Base-by-base conservation (phyloP, 2,113 vertebrate species). In the Capricornis sumatraensis region DNA sequence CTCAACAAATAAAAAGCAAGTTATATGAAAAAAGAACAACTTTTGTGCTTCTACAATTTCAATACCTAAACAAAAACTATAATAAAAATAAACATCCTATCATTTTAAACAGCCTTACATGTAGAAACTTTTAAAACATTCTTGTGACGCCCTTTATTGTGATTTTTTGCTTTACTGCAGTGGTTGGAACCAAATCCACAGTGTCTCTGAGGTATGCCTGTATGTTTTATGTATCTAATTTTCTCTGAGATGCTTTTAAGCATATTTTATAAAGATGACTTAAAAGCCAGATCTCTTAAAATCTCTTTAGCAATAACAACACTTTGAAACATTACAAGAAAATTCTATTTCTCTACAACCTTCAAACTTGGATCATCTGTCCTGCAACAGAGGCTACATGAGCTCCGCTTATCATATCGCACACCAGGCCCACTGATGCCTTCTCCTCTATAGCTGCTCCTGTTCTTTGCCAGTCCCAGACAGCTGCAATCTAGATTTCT, bases 51-150 rank as follows among this genome's bases (percentile, higher is more conserved):
- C 28, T 17, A 1, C 17, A 76, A 94, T 60, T 74, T 53, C 21
- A 84, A 88, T 45, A 43, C 25, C 45, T 40, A 91, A 71, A 52
- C 27, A 82, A 76, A 95, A 94, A 27, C 28, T 64, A 52, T n/a
- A 93, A 85, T 62, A 94, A 71, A 85, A 6, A 85, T 36, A 58
- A 93, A 60, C 5, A 64, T 30, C 6, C 36, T 89, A 85, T 5
- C 43, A 84, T 81, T 16, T 83, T 91, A 93, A 79, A 95, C 93
- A 89, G 30, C 53, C 82, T 82, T 74, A 5, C 28, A 47, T 36
- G 60, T 47, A 86, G 47, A 88, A 97, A 88, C 23, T 27, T 82
- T 96, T 89, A 89, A 96, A 95, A 57, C 25, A 40, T 55, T 55
- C 52, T 55, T 36, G 33, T 55, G 33, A 53, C 0, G 2, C 7